phyloP scores from a whole-genome alignment of 2,113 vertebrate genomes.

The Phalacrocorax carbo region DNA sequence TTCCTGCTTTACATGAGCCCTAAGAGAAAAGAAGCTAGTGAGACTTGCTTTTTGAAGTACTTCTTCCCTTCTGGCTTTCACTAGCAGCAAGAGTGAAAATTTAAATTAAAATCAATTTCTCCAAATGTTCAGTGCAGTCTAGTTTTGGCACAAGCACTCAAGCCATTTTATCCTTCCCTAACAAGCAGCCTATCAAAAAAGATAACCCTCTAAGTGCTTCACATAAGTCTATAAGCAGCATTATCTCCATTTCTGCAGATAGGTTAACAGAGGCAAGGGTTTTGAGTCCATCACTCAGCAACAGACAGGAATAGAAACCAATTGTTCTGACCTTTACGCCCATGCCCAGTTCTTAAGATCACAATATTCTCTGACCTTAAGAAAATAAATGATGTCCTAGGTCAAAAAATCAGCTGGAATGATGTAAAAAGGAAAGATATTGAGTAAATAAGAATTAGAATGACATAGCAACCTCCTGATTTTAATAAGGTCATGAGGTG shows the following conservation, averaged over 20 bases:
- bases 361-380: neutral
- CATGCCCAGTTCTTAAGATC: neutral
- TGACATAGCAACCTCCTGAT: neutral
- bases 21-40: neutral
- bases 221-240: neutral
- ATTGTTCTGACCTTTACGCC: neutral
- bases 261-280: conserved; percentile 45
- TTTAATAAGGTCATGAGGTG: neutral
- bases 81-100: conserved; percentile 48
- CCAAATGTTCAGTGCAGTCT: conserved; percentile 60
- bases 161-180: conserved; percentile 51
- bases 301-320: conserved; percentile 18
- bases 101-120: conserved; percentile 54
- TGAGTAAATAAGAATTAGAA: neutral
- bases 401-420: neutral
- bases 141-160: conserved; percentile 54
- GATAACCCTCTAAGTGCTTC: conserved; percentile 60
- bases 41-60: conserved; percentile 24
- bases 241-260: conserved; percentile 49
- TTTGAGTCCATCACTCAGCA: conserved; percentile 21
- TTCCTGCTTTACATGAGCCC: conserved; percentile 8
- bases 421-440: neutral
- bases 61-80: conserved; percentile 55
- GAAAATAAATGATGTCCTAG: neutral
- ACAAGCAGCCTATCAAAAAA: conserved; percentile 62